Conservation (phyloP, 1,140 invertebrate species). For the Cyclargus thomasi region DNA sequence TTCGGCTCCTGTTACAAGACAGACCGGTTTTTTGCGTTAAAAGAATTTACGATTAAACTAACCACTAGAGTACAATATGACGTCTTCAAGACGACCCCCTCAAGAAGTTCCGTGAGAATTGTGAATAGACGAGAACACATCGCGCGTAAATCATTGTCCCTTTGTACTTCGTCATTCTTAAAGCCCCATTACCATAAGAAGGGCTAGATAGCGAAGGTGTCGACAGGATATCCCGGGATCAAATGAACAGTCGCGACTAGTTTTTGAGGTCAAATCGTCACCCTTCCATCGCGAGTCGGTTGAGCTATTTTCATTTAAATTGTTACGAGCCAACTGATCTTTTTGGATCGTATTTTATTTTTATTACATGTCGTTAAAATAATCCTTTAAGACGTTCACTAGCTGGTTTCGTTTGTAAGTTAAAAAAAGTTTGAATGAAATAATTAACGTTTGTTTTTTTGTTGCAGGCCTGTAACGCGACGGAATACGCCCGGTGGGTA, state of each 20-base stretch:
- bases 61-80: constrained; percentile 11
- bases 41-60: neutral
- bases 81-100: constrained; percentile 52
- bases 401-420: neutral
- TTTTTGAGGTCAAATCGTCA: constrained; percentile 28
- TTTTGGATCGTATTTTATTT: neutral
- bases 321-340: neutral
- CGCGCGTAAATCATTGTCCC: constrained; percentile 65
- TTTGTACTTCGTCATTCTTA: constrained; percentile 61
- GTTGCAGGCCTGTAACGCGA: constrained; percentile 69
- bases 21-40: neutral
- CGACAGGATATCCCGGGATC: constrained; percentile 47
- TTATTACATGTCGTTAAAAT: neutral
- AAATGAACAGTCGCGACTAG: constrained; percentile 34
- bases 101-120: constrained; percentile 61
- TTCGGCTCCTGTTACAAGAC: neutral
- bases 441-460: constrained; percentile 26
- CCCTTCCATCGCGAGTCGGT: constrained; percentile 26
- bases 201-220: constrained; percentile 71
- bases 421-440: neutral
- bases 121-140: constrained; percentile 35
- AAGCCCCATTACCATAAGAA: constrained; percentile 60
- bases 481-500: constrained; percentile 66
- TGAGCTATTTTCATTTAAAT: constrained; percentile 32
- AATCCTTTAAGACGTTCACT: neutral